Conservation (phyloP, 2,888 invertebrate species). For the Agrypnus murinus region DNA sequence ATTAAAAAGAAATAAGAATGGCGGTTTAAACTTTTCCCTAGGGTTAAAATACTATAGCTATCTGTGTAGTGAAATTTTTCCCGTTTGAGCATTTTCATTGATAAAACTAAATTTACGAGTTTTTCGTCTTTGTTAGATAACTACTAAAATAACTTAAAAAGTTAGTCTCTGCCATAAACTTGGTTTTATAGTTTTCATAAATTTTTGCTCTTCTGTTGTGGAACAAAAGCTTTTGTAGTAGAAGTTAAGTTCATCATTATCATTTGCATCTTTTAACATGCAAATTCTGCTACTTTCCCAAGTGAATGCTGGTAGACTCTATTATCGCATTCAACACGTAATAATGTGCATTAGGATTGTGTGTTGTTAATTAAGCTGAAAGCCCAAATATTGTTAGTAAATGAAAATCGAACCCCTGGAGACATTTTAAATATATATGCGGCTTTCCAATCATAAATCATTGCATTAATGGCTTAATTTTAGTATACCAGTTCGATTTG, state of each 20-base stretch:
- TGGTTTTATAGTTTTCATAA: conserved; percentile 6
- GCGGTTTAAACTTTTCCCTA: too few species aligned
- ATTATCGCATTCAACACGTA: conserved; percentile 44
- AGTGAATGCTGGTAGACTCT: conserved; percentile 33
- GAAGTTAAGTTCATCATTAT: conserved; percentile 40
- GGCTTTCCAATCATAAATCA: conserved; percentile 5
- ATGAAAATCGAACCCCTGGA: conserved; percentile 43
- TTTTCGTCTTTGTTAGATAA: too few species aligned
- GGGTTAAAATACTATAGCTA: too few species aligned
- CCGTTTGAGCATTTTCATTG: too few species aligned
- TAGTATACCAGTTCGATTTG: background rate
- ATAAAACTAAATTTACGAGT: too few species aligned
- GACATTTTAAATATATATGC: conserved; percentile 25
- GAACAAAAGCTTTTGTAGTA: conserved; percentile 28
- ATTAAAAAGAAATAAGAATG: too few species aligned
- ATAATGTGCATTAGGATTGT: conserved; percentile 40
- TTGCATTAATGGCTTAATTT: conserved; percentile 16
- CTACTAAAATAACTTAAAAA: too few species aligned
- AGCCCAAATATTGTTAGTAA: conserved; percentile 42
- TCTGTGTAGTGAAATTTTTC: too few species aligned
- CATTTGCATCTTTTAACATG: conserved; percentile 42
- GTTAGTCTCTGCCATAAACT: background rate
- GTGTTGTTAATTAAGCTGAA: conserved; percentile 46
- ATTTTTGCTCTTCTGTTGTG: conserved; percentile 8
- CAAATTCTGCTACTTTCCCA: conserved; percentile 40